These are phyloP conservation scores for Zoanthus gigantus DNA, from an alignment of 92 coral and sea anemone species.

Conservation along the genomic window DNA sequence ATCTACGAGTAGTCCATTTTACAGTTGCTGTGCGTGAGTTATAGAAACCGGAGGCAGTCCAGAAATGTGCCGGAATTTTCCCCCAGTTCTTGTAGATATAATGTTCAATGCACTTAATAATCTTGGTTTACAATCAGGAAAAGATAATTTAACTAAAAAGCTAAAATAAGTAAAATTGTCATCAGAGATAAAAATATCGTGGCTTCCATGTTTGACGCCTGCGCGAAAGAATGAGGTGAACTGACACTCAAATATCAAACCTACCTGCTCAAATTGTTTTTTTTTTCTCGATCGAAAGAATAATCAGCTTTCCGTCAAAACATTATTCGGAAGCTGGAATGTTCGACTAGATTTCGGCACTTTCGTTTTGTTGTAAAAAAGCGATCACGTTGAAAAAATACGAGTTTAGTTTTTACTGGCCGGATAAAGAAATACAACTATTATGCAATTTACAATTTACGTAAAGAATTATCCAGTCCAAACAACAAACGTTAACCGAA, in stretches of 20 bases:
- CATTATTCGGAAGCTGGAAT: not conserved
- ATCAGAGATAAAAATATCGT: not conserved
- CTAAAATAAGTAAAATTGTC: not conserved
- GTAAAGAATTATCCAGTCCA: too few relatives aligned
- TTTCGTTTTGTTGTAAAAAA: not conserved
- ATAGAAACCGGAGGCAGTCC: not conserved
- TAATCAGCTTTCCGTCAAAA: not conserved
- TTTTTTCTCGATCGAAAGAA: constrained; percentile 10
- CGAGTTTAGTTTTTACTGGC: not conserved
- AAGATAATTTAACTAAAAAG: not conserved
- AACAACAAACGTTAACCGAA: too few relatives aligned
- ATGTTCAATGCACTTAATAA: not conserved
- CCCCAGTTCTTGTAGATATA: not conserved
- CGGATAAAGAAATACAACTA: not conserved
- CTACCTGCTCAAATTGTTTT: too few relatives aligned
- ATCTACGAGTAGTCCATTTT: constrained; percentile 11
- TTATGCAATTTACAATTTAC: too few relatives aligned
- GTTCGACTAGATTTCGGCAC: not conserved
- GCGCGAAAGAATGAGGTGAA: not conserved
- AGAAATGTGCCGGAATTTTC: not conserved
- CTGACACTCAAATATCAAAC: too few relatives aligned
- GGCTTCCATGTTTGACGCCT: not conserved
- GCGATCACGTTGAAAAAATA: not conserved
- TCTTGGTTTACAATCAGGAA: not conserved
- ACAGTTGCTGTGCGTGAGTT: not conserved